Evolutionary conservation across 2,797 vertebrate genomes (phyloP).

Genomic region (Rhinogobio ventralis): DNA sequence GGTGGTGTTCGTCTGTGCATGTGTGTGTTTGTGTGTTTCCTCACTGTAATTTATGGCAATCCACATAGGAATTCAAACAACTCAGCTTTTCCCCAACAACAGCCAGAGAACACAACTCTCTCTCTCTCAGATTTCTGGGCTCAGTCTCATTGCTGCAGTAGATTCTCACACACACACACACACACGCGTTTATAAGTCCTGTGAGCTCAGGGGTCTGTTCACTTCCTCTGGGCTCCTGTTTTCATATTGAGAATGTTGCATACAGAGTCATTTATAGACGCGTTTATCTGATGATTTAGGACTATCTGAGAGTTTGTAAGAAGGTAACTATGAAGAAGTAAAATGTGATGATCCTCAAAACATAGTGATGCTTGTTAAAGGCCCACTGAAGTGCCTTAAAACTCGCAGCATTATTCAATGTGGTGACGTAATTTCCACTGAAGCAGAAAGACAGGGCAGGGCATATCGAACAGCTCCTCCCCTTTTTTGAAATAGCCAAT

Average conservation of each 20-base stretch:
- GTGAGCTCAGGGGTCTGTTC: background rate
- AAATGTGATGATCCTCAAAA: background rate
- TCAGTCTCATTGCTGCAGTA: background rate
- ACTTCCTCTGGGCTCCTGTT: background rate
- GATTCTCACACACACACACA: background rate
- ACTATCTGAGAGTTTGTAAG: background rate
- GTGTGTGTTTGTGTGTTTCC: conserved; percentile 60
- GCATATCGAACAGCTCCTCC: no score
- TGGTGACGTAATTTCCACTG: background rate
- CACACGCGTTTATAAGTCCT: background rate
- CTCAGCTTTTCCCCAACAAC: conserved; percentile 64
- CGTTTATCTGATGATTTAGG: background rate
- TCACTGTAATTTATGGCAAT: conserved; percentile 76
- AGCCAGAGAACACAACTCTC: conserved; percentile 26
- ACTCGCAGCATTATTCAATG: background rate
- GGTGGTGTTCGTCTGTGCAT: conserved; percentile 1
- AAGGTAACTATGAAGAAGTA: no score
- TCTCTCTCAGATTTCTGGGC: conserved; percentile 19
- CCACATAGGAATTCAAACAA: conserved; percentile 73
- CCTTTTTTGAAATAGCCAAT: background rate
- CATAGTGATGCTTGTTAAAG: background rate
- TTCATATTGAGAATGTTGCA: background rate
- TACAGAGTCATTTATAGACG: background rate
- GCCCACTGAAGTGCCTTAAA: background rate
- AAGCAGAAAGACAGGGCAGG: background rate